Evolutionary conservation across 2,888 invertebrate species (phyloP), one percentile per base, ranked within the genome.

Genomic region (Mimumesa dahlbomi): DNA sequence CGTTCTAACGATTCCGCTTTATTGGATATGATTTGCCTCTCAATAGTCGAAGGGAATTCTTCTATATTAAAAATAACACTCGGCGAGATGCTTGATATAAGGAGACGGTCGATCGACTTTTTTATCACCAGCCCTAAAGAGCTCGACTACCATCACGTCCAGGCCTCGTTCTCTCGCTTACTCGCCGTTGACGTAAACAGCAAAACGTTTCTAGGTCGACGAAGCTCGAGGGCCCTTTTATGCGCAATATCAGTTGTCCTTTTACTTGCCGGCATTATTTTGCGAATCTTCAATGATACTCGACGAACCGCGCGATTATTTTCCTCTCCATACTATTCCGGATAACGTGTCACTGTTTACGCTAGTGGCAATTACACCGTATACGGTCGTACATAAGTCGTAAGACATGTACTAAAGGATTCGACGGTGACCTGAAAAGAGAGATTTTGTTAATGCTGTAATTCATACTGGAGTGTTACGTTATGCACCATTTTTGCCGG

Each of bases 61-160:
- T 48, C 58, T 65, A 65, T 65, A 65, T 69, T 31, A 53, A 58
- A 58, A 69, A 58, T 58, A 65, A 69, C 68, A 46, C 48, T 57
- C n/a, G 34, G 14, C 9, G 7, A 9, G 34, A 9, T 38, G 19
- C 42, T 53, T 40, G 13, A 18, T 36, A 29, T 21, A 21, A 29
- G 31, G 49, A 53, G 42, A 58, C 21, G 31, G n/a, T 42, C 6
- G 58, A 54, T 40, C 56, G 58, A 65, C 29, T 58, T 58, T 53
- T 53, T 48, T 54, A 69, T 58, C 53, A 48, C 21, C 48, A 18
- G 22, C 42, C 36, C 65, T 46, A 48, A 59, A 65, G 64, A 25
- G 45, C 25, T 50, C 19, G 59, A n/a, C 59, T 29, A 16, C 40
- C 50, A 53, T 65, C 65, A 48, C 65, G 57, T 58, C 65, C 42